Conservation (phyloP, 2,797 vertebrate species). For the Fistularia tabacaria region DNA sequence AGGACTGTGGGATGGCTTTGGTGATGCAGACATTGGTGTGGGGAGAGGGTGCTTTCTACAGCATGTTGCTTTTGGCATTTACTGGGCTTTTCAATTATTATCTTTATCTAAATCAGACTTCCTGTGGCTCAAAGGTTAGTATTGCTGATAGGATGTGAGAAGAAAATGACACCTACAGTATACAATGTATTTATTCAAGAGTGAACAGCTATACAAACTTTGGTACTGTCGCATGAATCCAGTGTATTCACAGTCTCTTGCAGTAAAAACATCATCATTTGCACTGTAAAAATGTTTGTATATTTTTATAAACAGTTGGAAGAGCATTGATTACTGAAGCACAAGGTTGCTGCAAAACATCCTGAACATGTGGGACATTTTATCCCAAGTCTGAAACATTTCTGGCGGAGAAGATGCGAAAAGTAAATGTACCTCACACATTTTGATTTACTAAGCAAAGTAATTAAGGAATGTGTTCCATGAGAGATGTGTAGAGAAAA, state of each 20-base stretch:
- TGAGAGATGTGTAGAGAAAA: too few species aligned
- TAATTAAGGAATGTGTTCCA: too few species aligned
- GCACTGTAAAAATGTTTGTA: conserved; percentile 19
- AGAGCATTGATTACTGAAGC: conserved; percentile 7
- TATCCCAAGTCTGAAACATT: too few species aligned
- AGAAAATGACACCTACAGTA: conserved; percentile 43
- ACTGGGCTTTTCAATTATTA: conserved; percentile 35
- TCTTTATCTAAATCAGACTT: conserved; percentile 53
- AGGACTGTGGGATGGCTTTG: conserved; percentile 32
- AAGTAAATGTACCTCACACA: too few species aligned
- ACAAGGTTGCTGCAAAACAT: neutral
- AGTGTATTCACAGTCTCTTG: conserved; percentile 54
- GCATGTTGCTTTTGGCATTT: conserved; percentile 49
- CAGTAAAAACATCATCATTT: conserved; percentile 49
- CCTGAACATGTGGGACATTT: neutral
- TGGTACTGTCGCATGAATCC: conserved; percentile 43
- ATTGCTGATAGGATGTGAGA: conserved; percentile 49
- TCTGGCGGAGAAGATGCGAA: too few species aligned
- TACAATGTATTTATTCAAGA: conserved; percentile 45
- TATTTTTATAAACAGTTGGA: conserved; percentile 10
- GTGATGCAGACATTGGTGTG: conserved; percentile 10
- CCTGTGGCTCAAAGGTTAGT: conserved; percentile 54
- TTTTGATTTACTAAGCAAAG: too few species aligned
- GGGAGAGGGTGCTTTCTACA: conserved; percentile 14
- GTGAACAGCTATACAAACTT: conserved; percentile 38